Evolutionary conservation across 2,797 vertebrate species (phyloP).

Genomic region (Pangasius macronema): DNA sequence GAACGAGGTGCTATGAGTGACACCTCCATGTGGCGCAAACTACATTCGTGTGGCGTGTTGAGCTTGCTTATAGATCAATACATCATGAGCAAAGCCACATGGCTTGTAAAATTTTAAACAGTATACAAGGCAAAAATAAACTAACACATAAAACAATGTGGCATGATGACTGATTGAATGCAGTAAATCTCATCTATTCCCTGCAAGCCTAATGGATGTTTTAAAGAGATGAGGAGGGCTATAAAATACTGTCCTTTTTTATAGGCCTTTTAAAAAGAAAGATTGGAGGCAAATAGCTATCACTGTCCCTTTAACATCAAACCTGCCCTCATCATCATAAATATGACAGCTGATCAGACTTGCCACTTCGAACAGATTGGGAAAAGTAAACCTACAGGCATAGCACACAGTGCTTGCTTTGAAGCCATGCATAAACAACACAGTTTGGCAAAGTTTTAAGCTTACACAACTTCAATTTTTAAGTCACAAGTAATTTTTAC

Average conservation of each 20-base stretch:
- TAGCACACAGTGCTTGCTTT: neutral
- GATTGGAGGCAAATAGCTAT: constrained; percentile 67
- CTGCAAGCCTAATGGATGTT: constrained; percentile 65
- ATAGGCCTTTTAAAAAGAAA: constrained; percentile 62
- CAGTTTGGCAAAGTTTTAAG: neutral
- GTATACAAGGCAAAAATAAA: constrained; percentile 58
- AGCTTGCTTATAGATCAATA: constrained; percentile 48
- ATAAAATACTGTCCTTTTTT: constrained; percentile 69
- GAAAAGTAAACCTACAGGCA: neutral
- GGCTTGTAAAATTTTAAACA: constrained; percentile 71
- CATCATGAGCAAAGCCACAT: constrained; percentile 60
- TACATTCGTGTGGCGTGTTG: constrained; percentile 12
- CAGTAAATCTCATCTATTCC: constrained; percentile 64
- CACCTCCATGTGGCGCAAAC: neutral
- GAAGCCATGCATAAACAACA: neutral
- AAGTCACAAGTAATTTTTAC: neutral
- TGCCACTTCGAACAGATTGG: neutral
- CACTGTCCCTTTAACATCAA: constrained; percentile 60
- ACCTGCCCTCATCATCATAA: constrained; percentile 58
- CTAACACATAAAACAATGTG: constrained; percentile 63
- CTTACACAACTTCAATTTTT: no score
- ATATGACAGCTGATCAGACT: constrained; percentile 46
- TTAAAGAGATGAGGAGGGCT: constrained; percentile 64
- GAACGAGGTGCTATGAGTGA: neutral
- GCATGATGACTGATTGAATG: constrained; percentile 50